Evolutionary conservation across 2,113 vertebrate genomes (phyloP).

Genomic region (Salminus brasiliensis): DNA sequence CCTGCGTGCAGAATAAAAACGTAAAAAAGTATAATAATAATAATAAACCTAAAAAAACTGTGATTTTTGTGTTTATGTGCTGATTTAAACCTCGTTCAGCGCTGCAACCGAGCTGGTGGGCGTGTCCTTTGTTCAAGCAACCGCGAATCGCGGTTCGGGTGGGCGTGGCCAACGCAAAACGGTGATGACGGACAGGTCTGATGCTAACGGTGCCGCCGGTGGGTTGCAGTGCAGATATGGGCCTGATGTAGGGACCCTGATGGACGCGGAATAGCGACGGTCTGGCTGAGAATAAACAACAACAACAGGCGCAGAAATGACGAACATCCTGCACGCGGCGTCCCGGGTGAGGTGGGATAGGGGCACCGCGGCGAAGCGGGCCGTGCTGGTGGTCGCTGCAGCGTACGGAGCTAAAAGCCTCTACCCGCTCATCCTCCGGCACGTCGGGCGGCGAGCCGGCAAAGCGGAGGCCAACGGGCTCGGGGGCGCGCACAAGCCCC

Average conservation of each 20-base stretch:
- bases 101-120: no score
- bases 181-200: constrained; percentile 51
- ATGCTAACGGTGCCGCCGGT: constrained; percentile 63
- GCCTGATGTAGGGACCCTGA: constrained; percentile 29
- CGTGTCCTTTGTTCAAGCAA: no score
- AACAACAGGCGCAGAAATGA: constrained; percentile 74
- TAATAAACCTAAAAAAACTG: no score
- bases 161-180: constrained; percentile 7
- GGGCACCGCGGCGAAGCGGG: constrained; percentile 79
- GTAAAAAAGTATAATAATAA: no score
- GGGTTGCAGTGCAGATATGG: constrained; percentile 1
- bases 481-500: constrained; percentile 35
- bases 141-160: no score
- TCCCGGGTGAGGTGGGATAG: constrained; percentile 81
- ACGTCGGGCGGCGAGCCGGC: constrained; percentile 60
- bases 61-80: no score
- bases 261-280: constrained; percentile 61
- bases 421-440: constrained; percentile 82
- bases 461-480: constrained; percentile 68
- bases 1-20: no score
- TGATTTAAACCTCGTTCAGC: no score
- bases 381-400: constrained; percentile 83
- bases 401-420: constrained; percentile 84
- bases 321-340: constrained; percentile 82
- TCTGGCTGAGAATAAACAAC: background rate